Evolutionary conservation across 2,888 invertebrate species (phyloP).

Genomic region (Marasmarcha lunaedactyla): DNA sequence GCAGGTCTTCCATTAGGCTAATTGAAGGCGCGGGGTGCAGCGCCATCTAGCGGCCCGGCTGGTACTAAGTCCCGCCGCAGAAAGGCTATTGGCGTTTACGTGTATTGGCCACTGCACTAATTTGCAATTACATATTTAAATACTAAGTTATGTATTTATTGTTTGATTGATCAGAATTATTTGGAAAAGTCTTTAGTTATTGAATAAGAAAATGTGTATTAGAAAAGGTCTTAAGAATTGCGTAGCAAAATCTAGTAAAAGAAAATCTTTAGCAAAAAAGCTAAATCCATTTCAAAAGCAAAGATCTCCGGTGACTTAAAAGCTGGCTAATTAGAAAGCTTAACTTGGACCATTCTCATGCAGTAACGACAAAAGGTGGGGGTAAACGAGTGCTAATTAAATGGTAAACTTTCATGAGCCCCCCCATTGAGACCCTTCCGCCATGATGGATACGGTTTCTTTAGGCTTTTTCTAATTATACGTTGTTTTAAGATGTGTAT

Average conservation of each 20-base stretch:
- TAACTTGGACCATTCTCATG: conserved; percentile 26
- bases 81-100: background rate
- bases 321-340: conserved; percentile 49
- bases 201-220: too few relatives aligned
- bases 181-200: too few relatives aligned
- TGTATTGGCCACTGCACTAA: too few relatives aligned
- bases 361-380: conserved; percentile 45
- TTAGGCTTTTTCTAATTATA: too few relatives aligned
- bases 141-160: too few relatives aligned
- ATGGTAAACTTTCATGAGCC: conserved; percentile 68
- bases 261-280: background rate
- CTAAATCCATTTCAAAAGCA: conserved; percentile 16
- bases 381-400: conserved; percentile 63
- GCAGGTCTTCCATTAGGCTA: conserved; percentile 68
- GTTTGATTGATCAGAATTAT: too few relatives aligned
- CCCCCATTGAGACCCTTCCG: conserved; percentile 17
- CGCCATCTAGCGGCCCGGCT: conserved; percentile 36
- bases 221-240: too few relatives aligned
- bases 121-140: too few relatives aligned
- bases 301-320: conserved; percentile 31
- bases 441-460: conserved; percentile 14
- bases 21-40: conserved; percentile 51
- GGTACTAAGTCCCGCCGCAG: conserved; percentile 29
- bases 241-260: background rate
- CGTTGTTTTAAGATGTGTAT: too few relatives aligned